Evolutionary conservation across 1,140 invertebrate species (phyloP).

Genomic region (Caenorhabditis elegans): WBcel235 BX284606.5:2705501-2706000

Average conservation of each 20-base stretch:
- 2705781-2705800: too few relatives aligned
- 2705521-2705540: constrained; percentile 64
- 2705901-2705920: too few relatives aligned
- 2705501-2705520: constrained; percentile 62
- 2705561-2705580: constrained; percentile 62
- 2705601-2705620: constrained; percentile 62
- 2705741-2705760: constrained; percentile 39
- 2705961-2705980: constrained; percentile 24
- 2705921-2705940: too few relatives aligned
- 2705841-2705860: constrained; percentile 1
- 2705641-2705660: constrained; percentile 56
- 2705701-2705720: constrained; percentile 62
- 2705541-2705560: constrained; percentile 64
- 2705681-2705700: constrained; percentile 59
- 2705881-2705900: neutral
- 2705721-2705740: constrained; percentile 62
- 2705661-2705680: constrained; percentile 63
- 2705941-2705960: constrained; percentile 28
- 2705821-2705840: neutral
- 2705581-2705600: constrained; percentile 64
- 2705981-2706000: constrained; percentile 29
- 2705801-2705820: neutral
- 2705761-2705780: neutral
- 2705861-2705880: neutral
- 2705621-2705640: constrained; percentile 62